These are phyloP conservation scores for Atherinosoma microstoma DNA, from an alignment of 2,797 vertebrate genomes.

Conservation along the genomic window DNA sequence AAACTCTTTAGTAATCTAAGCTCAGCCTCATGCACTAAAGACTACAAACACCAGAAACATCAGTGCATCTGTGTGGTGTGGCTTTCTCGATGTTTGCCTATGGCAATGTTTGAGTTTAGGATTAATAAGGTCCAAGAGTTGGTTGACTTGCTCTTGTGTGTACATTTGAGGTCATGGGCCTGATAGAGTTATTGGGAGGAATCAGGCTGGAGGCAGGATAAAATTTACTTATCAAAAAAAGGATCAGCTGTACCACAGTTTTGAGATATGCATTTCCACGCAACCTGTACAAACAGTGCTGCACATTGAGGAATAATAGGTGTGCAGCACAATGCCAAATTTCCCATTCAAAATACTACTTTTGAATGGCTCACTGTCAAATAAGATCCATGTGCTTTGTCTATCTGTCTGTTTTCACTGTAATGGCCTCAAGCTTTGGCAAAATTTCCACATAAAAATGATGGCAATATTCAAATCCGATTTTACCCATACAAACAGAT, in stretches of 20 bases:
- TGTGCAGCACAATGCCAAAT: background rate
- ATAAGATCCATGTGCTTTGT: slow-evolving; percentile 5
- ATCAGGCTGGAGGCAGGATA: background rate
- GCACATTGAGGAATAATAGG: background rate
- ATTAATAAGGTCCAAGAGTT: slow-evolving; percentile 34
- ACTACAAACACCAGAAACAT: slow-evolving; percentile 64
- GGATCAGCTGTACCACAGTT: background rate
- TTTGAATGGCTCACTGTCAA: slow-evolving; percentile 6
- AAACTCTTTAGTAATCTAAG: slow-evolving; percentile 39
- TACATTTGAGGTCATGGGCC: background rate
- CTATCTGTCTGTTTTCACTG: slow-evolving; percentile 3
- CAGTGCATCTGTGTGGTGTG: slow-evolving; percentile 68
- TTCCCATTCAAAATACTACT: slow-evolving; percentile 35
- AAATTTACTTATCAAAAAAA: slow-evolving; percentile 8
- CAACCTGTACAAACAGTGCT: background rate
- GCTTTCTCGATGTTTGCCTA: slow-evolving; percentile 23
- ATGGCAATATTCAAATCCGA: slow-evolving; percentile 19
- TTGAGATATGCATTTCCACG: background rate
- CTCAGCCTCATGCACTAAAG: slow-evolving; percentile 26
- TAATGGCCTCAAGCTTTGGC: background rate
- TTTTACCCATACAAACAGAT: slow-evolving; percentile 7
- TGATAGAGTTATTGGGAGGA: background rate
- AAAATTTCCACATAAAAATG: background rate
- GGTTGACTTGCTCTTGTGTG: slow-evolving; percentile 9
- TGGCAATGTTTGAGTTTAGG: slow-evolving; percentile 28